phyloP scores from a whole-genome alignment of 2,113 vertebrate genomes.

The Callaeas wilsoni region DNA sequence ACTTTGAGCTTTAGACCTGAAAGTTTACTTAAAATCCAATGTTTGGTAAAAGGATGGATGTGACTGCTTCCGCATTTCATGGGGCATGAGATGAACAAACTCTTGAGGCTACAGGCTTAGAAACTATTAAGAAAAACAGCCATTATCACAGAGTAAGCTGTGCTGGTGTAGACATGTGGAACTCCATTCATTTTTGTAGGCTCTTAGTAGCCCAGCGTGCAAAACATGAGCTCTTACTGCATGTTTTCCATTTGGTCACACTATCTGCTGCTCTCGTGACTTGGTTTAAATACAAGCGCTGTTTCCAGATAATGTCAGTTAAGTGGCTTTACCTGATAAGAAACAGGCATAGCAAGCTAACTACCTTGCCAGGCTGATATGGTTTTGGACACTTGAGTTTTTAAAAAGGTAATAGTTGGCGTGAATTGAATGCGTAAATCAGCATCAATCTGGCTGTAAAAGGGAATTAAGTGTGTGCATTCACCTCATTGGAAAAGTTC shows the following conservation, averaged over 20 bases:
- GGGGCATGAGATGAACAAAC: background rate
- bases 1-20: background rate
- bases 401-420: background rate
- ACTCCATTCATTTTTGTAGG: background rate
- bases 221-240: background rate
- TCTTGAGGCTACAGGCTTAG: background rate
- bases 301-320: background rate
- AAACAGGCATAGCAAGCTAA: background rate
- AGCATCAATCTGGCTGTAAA: background rate
- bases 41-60: background rate
- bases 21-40: background rate
- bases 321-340: background rate
- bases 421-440: background rate
- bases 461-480: background rate
- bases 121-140: background rate
- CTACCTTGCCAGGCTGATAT: background rate
- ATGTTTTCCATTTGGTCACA: background rate
- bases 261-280: background rate
- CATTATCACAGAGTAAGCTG: background rate
- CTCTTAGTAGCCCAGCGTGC: background rate
- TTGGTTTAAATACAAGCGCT: background rate
- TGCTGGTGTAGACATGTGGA: background rate
- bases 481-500: background rate
- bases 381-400: background rate
- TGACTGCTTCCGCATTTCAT: background rate